Conservation (phyloP, 2,797 vertebrate genomes). For the Decapterus maruadsi region DNA sequence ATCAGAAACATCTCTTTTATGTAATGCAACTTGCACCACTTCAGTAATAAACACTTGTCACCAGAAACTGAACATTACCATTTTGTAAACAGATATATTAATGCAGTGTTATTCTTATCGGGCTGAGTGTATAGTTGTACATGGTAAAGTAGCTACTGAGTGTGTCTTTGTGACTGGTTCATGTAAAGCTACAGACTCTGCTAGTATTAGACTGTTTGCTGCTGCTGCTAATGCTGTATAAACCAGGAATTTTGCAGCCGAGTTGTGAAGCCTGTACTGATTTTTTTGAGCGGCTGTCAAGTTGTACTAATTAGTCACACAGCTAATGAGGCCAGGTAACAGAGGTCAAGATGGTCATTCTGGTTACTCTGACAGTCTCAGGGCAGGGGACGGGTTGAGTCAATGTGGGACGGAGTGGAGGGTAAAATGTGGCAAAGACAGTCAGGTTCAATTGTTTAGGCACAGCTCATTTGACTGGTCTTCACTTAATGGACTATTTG, state of each 20-base stretch:
- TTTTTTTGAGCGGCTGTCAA: neutral
- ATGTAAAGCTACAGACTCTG: conserved; percentile 42
- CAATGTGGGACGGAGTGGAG: conserved; percentile 16
- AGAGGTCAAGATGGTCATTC: conserved; percentile 29
- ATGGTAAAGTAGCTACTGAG: no score
- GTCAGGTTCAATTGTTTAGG: conserved; percentile 14
- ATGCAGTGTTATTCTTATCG: no score
- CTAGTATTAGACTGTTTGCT: conserved; percentile 55
- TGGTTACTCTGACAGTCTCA: conserved; percentile 8
- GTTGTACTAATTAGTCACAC: conserved; percentile 25
- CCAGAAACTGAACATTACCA: no score
- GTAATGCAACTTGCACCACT: no score
- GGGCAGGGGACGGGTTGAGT: conserved; percentile 16
- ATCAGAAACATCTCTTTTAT: no score
- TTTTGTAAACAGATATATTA: no score
- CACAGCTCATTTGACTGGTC: conserved; percentile 16
- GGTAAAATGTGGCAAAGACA: conserved; percentile 21
- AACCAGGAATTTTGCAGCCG: conserved; percentile 8
- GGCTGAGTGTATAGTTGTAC: no score
- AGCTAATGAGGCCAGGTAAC: conserved; percentile 13
- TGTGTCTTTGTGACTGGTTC: conserved; percentile 2
- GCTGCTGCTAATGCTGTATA: conserved; percentile 3
- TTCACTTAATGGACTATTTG: conserved; percentile 44
- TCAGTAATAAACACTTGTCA: no score
- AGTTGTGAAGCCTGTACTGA: neutral